Evolutionary conservation across 1,140 invertebrate species (phyloP), one percentile per base, ranked within the genome.

Genomic region (Drosophila tani): DNA sequence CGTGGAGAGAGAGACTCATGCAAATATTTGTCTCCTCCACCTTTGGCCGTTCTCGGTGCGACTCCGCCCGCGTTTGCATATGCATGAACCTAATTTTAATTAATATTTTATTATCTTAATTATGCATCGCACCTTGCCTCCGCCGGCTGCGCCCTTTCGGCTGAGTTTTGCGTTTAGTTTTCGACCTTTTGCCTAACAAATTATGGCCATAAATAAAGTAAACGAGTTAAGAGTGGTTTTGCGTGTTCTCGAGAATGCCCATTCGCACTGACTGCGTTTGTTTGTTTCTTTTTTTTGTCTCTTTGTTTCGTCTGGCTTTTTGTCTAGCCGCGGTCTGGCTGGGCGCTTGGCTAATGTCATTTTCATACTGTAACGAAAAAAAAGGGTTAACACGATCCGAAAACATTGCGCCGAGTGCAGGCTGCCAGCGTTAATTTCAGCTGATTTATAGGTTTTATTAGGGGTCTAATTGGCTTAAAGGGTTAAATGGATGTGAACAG

Each of bases 151-250:
- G 71, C 84, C 85, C 84, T 81, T 81, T 82, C 58, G 81, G 81
- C 43, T 64, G 67, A 60, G 70, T 73, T 73, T 41, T 70, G 67
- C 69, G 66, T 79, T 84, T 90, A 82, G 87, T 82, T 82, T 86
- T 91, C 82, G 83, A 91, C 88, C 88, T 91, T 87, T 91, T 82
- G 75, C 64, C 81, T 75, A 88, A 91, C 88, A 91, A 91, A 91
- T 91, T 91, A 91, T 91, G 84, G 75, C 65, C 88, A 91, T 91
- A 91, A 91, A 91, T 91, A 91, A 91, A 80, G 78, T 85, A 82
- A 91, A 91, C 88, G 88, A 91, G 88, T 79, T 96, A 80, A 94
- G 95, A 76, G 95, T 95, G 85, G 81, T 90, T 90, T 90, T 90
- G 85, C 81, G 85, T 88, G 85, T 88, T 79, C 57, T 77, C 57